Base-by-base conservation (phyloP, 2,113 vertebrate genomes). In the Myxocyprinus asiaticus region DNA sequence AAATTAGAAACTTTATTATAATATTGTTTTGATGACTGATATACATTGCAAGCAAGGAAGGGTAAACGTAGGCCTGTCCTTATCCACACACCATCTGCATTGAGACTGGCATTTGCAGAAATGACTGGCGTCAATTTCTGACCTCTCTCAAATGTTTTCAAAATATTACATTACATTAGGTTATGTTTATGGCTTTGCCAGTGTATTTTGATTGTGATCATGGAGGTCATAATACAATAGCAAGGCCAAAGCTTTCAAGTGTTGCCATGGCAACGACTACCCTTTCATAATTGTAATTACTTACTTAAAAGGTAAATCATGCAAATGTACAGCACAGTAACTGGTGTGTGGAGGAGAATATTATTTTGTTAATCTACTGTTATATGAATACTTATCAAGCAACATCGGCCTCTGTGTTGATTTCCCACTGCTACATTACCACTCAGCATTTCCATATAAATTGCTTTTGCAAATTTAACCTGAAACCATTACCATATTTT, bases 391-490 rank as follows among this genome's bases (percentile, higher is more conserved):
- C 88, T 89, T 87, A 91, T 91, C 83, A 87, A 87, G 83, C 78
- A 88, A 84, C 89, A 90, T 90, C 88, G 90, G 83, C 82, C 81
- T 33, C 22, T 77, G 84, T 83, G 88, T 87, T 91, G 88, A 91
- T 91, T 89, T 89, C 84, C 87, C 80, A 62, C 72, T 88, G 86
- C 86, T 88, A 89, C 81, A 87, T 91, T 88, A 90, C 84, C 73
- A 85, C 86, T 77, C 80, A 87, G 69, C 85, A 92, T 92, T 91
- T 92, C 90, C 91, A 92, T 92, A 90, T 92, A 93, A 90, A 93
- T 93, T 93, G 90, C 85, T 91, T 93, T 92, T 85, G 82, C 89
- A 85, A 91, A 88, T 91, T 90, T 90, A 90, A 90, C 67, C 90
- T 85, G 85, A 86, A 91, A 89, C 86, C 85, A 90, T 90, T 86